A percentile compares a stretch with the other conserved stretches of the same genome.
Conservation (phyloP, 2,113 vertebrate genomes). For the Rynchops niger region DNA sequence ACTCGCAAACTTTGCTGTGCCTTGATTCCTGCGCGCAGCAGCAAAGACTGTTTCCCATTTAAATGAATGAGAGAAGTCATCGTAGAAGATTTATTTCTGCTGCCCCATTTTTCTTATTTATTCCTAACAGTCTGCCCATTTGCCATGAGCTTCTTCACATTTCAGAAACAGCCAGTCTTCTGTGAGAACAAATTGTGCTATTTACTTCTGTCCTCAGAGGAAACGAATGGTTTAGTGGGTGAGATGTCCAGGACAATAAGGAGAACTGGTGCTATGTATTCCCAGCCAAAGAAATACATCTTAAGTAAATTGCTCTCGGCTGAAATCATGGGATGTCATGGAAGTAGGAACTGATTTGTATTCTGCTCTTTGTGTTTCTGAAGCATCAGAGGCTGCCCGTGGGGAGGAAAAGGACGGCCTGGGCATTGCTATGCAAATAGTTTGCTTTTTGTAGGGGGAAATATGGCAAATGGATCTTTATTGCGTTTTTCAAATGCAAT, state of each 20-base stretch:
- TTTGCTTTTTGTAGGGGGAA: neutral
- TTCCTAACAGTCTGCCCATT: constrained; percentile 54
- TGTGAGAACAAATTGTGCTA: constrained; percentile 65
- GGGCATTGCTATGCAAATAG: neutral
- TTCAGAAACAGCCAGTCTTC: constrained; percentile 58
- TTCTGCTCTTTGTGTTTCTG: neutral
- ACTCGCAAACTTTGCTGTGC: neutral
- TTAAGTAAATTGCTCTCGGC: constrained; percentile 51
- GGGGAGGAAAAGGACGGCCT: neutral
- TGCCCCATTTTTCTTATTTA: constrained; percentile 68
- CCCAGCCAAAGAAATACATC: constrained; percentile 51
- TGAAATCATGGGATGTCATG: constrained; percentile 22
- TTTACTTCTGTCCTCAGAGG: constrained; percentile 65
- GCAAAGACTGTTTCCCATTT: neutral
- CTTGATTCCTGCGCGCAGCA: constrained; percentile 1
- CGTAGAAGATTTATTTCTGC: constrained; percentile 61
- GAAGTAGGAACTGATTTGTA: neutral
- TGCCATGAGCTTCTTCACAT: constrained; percentile 64
- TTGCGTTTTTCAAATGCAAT: neutral
- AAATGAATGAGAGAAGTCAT: constrained; percentile 54
- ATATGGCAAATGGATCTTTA: neutral
- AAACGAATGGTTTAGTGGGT: constrained; percentile 47
- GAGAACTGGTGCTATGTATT: constrained; percentile 26
- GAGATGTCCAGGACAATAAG: constrained; percentile 66
- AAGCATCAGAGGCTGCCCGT: neutral